Percentiles rank a stretch among this genome's conserved stretches.
phyloP scores from a whole-genome alignment of 2,113 vertebrate genomes.

The Myodes glareolus region DNA sequence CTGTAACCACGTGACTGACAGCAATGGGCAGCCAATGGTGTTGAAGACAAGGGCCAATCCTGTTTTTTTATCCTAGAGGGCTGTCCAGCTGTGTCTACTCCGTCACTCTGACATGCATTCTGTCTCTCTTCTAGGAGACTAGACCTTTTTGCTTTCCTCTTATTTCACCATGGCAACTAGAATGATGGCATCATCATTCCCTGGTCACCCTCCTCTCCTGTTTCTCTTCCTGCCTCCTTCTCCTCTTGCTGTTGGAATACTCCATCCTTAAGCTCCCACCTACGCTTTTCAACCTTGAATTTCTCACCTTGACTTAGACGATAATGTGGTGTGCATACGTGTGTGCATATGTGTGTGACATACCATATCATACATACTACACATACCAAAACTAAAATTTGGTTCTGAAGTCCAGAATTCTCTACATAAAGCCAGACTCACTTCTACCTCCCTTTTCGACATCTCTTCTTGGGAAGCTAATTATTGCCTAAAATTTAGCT shows the following conservation, averaged over 20 bases:
- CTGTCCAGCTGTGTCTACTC: background rate
- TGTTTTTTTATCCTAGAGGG: background rate
- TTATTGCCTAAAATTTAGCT: background rate
- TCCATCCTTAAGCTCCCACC: background rate
- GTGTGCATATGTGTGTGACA: background rate
- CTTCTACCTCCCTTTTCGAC: background rate
- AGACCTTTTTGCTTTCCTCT: background rate
- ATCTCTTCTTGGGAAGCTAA: background rate
- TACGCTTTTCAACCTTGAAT: background rate
- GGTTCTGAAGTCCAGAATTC: background rate
- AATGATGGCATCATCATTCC: background rate
- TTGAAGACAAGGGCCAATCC: background rate
- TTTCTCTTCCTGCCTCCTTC: background rate
- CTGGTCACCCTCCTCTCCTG: rapidly evolving
- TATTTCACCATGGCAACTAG: background rate
- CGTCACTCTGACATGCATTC: background rate
- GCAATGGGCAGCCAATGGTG: background rate
- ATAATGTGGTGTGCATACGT: background rate
- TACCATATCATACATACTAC: background rate
- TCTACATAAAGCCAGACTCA: background rate
- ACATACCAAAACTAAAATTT: background rate
- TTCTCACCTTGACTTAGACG: background rate
- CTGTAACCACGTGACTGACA: background rate
- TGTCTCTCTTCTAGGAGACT: background rate
- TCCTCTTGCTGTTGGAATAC: background rate